Percentiles rank a stretch among this genome's conserved stretches.
These are phyloP conservation scores for Prolemur simus DNA, from an alignment of 2,113 vertebrate genomes.

Conservation along the genomic window DNA sequence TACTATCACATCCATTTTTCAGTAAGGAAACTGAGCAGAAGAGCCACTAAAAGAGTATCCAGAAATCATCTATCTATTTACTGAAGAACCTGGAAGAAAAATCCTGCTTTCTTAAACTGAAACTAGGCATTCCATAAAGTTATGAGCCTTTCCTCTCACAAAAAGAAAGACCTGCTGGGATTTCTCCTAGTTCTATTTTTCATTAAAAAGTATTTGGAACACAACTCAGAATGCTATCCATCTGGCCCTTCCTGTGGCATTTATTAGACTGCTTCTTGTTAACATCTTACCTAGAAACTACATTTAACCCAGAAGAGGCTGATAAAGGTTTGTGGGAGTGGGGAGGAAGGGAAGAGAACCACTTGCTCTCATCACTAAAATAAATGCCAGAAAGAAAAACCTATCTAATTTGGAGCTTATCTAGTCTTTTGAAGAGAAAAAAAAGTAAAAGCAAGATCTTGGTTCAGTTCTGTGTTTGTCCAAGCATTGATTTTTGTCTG, in stretches of 20 bases:
- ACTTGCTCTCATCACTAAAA: slow-evolving; percentile 41
- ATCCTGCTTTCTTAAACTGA: neutral
- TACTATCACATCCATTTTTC: neutral
- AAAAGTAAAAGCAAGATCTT: neutral
- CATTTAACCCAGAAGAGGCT: neutral
- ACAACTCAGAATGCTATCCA: neutral
- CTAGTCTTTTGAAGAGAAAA: slow-evolving; percentile 3
- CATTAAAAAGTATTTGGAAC: slow-evolving; percentile 11
- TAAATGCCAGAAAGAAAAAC: slow-evolving; percentile 35
- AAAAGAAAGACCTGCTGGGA: neutral
- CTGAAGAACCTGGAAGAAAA: neutral
- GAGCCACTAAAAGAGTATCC: neutral
- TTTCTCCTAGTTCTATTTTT: slow-evolving; percentile 26
- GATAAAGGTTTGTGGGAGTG: neutral
- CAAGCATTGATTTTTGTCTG: slow-evolving; percentile 37
- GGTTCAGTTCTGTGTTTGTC: neutral
- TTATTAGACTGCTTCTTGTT: neutral
- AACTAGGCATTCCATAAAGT: neutral
- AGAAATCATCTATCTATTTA: neutral
- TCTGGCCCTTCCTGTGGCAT: neutral
- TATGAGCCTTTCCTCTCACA: neutral
- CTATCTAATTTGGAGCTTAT: neutral
- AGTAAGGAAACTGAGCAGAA: slow-evolving; percentile 28
- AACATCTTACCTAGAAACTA: neutral
- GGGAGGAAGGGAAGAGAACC: neutral